A percentile compares a stretch with the other conserved stretches of the same genome.
phyloP scores from a whole-genome alignment of 2,888 invertebrate species.

The Amphimallon solstitiale region DNA sequence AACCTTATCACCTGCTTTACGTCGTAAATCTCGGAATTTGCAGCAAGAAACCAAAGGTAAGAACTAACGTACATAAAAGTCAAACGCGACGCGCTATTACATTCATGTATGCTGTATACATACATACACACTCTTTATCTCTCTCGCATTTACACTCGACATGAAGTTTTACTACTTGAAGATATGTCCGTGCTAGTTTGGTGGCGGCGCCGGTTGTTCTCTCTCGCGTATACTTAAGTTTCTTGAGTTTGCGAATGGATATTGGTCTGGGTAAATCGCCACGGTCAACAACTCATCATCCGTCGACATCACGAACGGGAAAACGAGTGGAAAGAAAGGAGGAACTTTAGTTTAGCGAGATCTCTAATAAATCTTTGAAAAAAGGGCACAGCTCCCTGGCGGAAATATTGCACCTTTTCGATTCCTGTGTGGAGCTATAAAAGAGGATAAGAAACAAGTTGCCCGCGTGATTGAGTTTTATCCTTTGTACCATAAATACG shows the following conservation, averaged over 20 bases:
- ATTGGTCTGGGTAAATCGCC: constrained; percentile 4
- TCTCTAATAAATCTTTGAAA: constrained; percentile 30
- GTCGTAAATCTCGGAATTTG: background rate
- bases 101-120: background rate
- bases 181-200: too few species aligned
- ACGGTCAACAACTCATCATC: constrained; percentile 13
- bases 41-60: background rate
- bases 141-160: too few species aligned
- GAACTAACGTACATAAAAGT: background rate
- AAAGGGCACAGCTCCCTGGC: background rate
- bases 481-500: constrained; percentile 32
- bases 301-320: too few species aligned
- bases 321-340: background rate
- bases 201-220: background rate
- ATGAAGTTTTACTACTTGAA: too few species aligned
- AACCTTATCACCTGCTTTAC: background rate
- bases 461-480: constrained; percentile 35
- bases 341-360: background rate
- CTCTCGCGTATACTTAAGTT: too few species aligned
- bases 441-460: constrained; percentile 37
- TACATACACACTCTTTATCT: too few species aligned
- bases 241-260: too few species aligned
- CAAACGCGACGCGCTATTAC: background rate
- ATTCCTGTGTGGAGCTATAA: constrained; percentile 25
- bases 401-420: constrained; percentile 34